Evolutionary conservation across 1,140 invertebrate genomes (phyloP).

Genomic region (Lordiphosa clarofinis): DNA sequence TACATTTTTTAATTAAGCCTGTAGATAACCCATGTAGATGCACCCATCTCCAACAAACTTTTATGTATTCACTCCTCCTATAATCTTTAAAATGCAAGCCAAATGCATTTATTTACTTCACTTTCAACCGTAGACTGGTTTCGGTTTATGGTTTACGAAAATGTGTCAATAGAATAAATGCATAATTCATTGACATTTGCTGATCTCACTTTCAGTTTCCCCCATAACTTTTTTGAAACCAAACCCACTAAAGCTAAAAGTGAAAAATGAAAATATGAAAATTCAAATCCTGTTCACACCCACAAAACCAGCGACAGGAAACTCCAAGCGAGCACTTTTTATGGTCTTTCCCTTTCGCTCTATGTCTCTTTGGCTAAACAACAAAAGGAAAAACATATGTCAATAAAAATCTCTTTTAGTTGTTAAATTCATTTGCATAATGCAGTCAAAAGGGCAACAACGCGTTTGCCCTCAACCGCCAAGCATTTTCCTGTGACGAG

Average conservation of each 20-base stretch:
- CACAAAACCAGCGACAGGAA: conserved; percentile 68
- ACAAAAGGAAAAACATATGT: conserved; percentile 67
- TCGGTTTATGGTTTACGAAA: too few species aligned
- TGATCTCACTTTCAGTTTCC: conserved; percentile 50
- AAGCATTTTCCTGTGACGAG: conserved; percentile 22
- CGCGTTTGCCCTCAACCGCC: conserved; percentile 28
- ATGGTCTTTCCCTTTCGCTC: too few species aligned
- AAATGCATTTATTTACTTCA: too few species aligned
- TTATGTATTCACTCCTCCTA: background rate
- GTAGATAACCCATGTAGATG: too few species aligned
- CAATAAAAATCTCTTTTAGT: conserved; percentile 68
- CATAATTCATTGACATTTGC: background rate
- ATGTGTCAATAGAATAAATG: too few species aligned
- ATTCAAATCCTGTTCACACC: conserved; percentile 73
- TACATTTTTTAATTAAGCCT: too few species aligned
- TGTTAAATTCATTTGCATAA: conserved; percentile 62
- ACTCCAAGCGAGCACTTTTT: conserved; percentile 22
- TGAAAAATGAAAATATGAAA: conserved; percentile 29
- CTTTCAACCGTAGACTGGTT: too few species aligned
- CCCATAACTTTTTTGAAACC: background rate
- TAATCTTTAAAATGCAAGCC: too few species aligned
- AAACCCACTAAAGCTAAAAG: conserved; percentile 4
- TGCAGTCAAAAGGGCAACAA: conserved; percentile 74
- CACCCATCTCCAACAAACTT: background rate
- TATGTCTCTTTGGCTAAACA: background rate